A percentile compares a stretch with the other conserved stretches of the same genome.
Evolutionary conservation across 2,888 invertebrate species (phyloP).

Genomic region (Bellardia pandia): DNA sequence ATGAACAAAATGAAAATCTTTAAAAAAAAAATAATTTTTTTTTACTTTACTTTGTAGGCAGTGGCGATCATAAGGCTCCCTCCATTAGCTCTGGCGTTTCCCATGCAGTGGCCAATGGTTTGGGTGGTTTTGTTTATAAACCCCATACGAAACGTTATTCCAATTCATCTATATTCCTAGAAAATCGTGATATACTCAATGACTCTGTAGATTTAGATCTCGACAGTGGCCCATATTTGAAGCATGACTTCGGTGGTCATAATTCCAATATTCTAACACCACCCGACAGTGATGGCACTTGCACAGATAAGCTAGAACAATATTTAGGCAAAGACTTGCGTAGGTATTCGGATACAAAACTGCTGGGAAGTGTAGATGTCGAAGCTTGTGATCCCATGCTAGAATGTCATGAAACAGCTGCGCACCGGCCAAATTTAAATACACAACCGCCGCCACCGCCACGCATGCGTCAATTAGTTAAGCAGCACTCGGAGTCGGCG

Average conservation of each 20-base stretch:
- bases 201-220: constrained; percentile 79
- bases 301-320: constrained; percentile 77
- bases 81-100: constrained; percentile 82
- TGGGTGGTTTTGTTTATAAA: constrained; percentile 81
- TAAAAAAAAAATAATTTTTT: neutral
- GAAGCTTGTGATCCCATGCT: constrained; percentile 74
- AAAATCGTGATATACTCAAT: constrained; percentile 84
- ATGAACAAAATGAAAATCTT: constrained; percentile 47
- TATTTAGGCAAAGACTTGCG: constrained; percentile 81
- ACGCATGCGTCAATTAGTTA: constrained; percentile 77
- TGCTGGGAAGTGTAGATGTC: constrained; percentile 77
- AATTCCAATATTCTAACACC: constrained; percentile 81
- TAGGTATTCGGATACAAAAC: constrained; percentile 84
- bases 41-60: constrained; percentile 75
- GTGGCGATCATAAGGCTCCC: constrained; percentile 81
- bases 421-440: constrained; percentile 48
- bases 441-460: constrained; percentile 59
- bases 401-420: constrained; percentile 60
- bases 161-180: constrained; percentile 84
- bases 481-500: constrained; percentile 80
- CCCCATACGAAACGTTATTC: constrained; percentile 82
- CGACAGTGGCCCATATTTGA: constrained; percentile 70
- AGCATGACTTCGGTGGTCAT: constrained; percentile 74
- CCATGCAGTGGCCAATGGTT: constrained; percentile 81
- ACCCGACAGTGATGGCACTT: constrained; percentile 76